Evolutionary conservation across 2,797 vertebrate species (phyloP), one percentile per base, ranked within the genome.

Genomic region (Oreochromis grahami): DNA sequence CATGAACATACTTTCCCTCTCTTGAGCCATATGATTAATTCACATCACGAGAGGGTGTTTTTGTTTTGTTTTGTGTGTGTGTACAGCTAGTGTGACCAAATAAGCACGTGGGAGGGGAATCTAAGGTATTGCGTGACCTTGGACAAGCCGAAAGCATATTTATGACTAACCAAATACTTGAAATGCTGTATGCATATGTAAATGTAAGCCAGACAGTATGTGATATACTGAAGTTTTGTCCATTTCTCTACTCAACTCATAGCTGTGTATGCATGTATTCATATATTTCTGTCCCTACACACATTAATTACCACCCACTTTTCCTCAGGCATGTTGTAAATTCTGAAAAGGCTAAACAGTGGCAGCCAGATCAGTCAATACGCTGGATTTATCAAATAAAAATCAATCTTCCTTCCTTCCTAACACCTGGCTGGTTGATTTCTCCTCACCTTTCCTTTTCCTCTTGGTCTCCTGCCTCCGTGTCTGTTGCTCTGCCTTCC

Each of bases 11-110:
- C 53, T 82, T 87, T 84, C 32, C 43, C 85, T 92, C 87, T 86
- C 84, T 74, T 2, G n/a, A 77, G 50, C 10, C 11, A 1, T n/a
- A 90, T 89, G 89, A 90, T 90, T 91, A 90, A 93, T 93, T 90
- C 89, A 92, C 88, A 78, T 91, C 48, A 34, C 3, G 78, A 79
- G 24, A 19, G 86, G n/a, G 81, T 81, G 82, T 77, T 65, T 80
- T 41, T 13, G 10, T 38, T 36, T 63, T 36, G 9, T 60, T 2
- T 11, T 56, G 4, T 29, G 12, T 29, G 24, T 81, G 85, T 72
- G 76, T 76, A 32, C 70, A 45, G 63, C 7, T 55, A 86, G 82
- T 45, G 84, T 82, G 87, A 87, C 84, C 89, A 70, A 78, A 84
- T 82, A 76, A 80, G 76, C 72, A 85, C 6, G 6, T 43, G 50